Percentiles rank a stretch among this genome's conserved stretches.
Evolutionary conservation across 2,113 vertebrate genomes (phyloP).

Genomic region (Amphiprion percula): DNA sequence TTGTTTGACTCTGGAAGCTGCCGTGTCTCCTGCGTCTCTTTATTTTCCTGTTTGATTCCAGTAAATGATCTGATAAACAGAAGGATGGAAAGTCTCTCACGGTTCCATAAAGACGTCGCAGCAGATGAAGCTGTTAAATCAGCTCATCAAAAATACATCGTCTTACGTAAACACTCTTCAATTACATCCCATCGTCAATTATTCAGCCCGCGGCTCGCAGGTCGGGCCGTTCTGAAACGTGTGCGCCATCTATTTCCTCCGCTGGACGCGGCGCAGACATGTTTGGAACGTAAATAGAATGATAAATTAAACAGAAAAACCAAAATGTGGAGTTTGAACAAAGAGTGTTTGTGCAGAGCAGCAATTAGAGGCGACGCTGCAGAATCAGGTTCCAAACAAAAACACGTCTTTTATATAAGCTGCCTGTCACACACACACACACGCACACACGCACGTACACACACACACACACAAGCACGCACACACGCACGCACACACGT

Average conservation of each 20-base stretch:
- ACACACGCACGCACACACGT: too few species aligned
- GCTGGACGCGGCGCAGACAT: background rate
- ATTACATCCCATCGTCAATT: slow-evolving; percentile 23
- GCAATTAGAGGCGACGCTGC: slow-evolving; percentile 48
- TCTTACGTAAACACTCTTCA: slow-evolving; percentile 39
- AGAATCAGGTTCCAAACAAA: slow-evolving; percentile 49
- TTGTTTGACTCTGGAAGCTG: too few species aligned
- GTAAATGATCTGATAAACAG: fast-evolving
- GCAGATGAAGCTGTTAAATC: background rate
- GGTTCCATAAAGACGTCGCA: slow-evolving; percentile 1
- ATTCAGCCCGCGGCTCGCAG: background rate
- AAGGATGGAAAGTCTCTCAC: background rate
- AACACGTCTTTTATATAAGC: background rate
- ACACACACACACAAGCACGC: too few species aligned
- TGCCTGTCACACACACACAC: slow-evolving; percentile 1
- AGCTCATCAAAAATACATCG: slow-evolving; percentile 42
- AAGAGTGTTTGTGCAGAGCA: slow-evolving; percentile 46
- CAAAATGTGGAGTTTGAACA: slow-evolving; percentile 16
- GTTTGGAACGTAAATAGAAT: slow-evolving; percentile 30
- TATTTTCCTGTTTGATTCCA: background rate
- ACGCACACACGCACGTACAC: too few species aligned
- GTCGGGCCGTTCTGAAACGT: background rate
- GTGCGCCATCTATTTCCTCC: too few species aligned
- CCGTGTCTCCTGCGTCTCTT: too few species aligned
- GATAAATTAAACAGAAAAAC: slow-evolving; percentile 44